Percentiles rank a stretch among this genome's conserved stretches.
These are phyloP conservation scores for Sebastes iracundus DNA, from an alignment of 2,797 vertebrate species.

Conservation along the genomic window DNA sequence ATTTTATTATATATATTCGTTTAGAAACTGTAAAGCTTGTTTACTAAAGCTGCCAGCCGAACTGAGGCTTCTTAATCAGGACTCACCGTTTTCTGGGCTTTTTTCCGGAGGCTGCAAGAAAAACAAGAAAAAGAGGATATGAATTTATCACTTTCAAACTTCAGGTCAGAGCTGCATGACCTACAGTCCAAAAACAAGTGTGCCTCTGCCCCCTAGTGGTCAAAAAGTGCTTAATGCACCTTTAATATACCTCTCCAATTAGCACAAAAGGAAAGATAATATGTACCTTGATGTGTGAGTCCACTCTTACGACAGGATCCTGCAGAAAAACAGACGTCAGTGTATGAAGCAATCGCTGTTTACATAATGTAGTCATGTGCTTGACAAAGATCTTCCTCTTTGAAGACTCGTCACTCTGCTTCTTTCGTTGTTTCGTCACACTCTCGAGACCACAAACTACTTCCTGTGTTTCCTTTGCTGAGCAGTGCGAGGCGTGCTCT, in stretches of 20 bases:
- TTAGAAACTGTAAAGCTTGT: not conserved
- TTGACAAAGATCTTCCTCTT: not conserved
- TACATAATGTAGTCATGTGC: not conserved
- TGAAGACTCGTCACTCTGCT: not conserved
- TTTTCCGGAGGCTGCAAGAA: slow-evolving; percentile 75
- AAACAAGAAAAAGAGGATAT: not conserved
- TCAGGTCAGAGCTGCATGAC: not conserved
- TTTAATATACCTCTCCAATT: not conserved
- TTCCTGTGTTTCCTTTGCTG: not conserved
- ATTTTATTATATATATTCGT: not conserved
- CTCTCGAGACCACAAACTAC: not conserved
- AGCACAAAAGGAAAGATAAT: not conserved
- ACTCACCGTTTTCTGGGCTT: slow-evolving; percentile 84
- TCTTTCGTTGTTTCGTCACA: not conserved
- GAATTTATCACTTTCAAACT: not conserved
- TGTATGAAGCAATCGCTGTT: not conserved
- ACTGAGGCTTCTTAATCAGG: not conserved
- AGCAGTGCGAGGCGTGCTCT: not conserved
- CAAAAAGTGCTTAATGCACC: not conserved
- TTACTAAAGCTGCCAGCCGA: not conserved
- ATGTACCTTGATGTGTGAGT: slow-evolving; percentile 56
- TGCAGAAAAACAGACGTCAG: slow-evolving; percentile 19
- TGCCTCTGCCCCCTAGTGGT: not conserved
- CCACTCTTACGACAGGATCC: slow-evolving; percentile 59
- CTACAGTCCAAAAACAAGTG: no score